phyloP scores from a whole-genome alignment of 2,113 vertebrate genomes.

The Pterocles gutturalis region DNA sequence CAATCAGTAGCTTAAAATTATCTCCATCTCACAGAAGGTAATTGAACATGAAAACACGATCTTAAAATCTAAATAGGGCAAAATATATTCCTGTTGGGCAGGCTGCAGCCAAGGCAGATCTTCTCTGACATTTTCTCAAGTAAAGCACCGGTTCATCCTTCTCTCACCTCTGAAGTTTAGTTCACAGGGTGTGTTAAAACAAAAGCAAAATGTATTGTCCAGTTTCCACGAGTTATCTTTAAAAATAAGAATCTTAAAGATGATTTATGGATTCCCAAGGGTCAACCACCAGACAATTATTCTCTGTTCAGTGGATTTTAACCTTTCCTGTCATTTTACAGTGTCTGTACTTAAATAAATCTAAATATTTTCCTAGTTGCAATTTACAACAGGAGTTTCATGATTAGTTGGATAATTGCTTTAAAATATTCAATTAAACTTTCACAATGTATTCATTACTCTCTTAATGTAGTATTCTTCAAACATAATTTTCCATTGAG shows the following conservation, averaged over 20 bases:
- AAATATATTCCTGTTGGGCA: not conserved
- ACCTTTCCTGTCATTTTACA: not conserved
- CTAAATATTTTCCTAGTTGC: not conserved
- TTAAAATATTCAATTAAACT: slow-evolving; percentile 25
- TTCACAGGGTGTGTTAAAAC: not conserved
- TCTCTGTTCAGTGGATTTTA: not conserved
- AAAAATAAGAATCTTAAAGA: not conserved
- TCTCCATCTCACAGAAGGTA: not conserved
- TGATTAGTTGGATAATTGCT: slow-evolving; percentile 13
- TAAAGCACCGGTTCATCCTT: not conserved
- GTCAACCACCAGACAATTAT: not conserved
- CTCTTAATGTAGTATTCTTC: not conserved
- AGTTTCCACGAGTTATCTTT: not conserved
- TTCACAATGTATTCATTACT: slow-evolving; percentile 17
- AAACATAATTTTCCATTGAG: slow-evolving; percentile 25
- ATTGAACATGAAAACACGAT: not conserved
- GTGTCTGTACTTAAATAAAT: not conserved
- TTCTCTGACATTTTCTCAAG: not conserved
- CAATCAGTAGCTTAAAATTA: slow-evolving; percentile 15
- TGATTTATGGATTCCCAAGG: not conserved
- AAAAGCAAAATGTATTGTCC: fast-evolving
- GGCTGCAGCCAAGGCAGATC: not conserved
- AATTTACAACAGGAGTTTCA: not conserved
- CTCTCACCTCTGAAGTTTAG: not conserved
- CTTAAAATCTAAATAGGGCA: not conserved